Evolutionary conservation across 2,113 vertebrate species (phyloP), one percentile per base, ranked within the genome.

Genomic region (Cryptotis parvus): DNA sequence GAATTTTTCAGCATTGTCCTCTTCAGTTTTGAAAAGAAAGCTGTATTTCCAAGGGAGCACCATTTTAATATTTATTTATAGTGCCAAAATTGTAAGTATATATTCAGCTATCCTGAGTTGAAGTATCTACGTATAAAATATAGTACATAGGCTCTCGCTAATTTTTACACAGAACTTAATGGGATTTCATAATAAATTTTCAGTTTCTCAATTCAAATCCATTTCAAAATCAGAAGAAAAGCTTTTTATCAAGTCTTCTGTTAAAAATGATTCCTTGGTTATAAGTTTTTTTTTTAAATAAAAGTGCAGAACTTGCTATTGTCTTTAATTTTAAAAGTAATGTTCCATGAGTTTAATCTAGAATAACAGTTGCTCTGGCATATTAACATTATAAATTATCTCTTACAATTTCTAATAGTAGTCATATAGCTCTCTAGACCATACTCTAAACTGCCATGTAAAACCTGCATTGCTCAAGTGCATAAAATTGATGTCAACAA

Each of bases 361-460:
- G 81, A 88, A 94, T 73, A 95, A 92, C 80, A 89, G 68, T 81
- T 96, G 89, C 75, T 96, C 89, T 88, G 92, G 22, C 14, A 1
- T 91, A 84, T 33, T 29, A 81, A 69, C 91, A 84, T 91, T 94
- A 72, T 85, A 96, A 89, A 82, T 95, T 94, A 96, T 96, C 96
- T 84, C 81, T 93, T 97, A 45, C 93, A 76, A 87, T 94, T 96
- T 93, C 89, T 91, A 80, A 0, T 0, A 83, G 82, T 70, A 52
- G 55, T 73, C 91, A 33, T 83, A 1, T 15, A 90, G 84, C 75
- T 91, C 95, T 95, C 87, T 76, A 92, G 78, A 29, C 33, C 85
- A 11, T 37, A 89, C 43, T 84, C 82, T 68, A 95, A n/a, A 90
- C 91, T 96, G 41, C 89, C 92, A 45, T 73, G 77, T 93, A 90